A percentile compares a stretch with the other conserved stretches of the same genome.
Evolutionary conservation across 2,797 vertebrate genomes (phyloP).

Genomic region (Petrocephalus sullivani): DNA sequence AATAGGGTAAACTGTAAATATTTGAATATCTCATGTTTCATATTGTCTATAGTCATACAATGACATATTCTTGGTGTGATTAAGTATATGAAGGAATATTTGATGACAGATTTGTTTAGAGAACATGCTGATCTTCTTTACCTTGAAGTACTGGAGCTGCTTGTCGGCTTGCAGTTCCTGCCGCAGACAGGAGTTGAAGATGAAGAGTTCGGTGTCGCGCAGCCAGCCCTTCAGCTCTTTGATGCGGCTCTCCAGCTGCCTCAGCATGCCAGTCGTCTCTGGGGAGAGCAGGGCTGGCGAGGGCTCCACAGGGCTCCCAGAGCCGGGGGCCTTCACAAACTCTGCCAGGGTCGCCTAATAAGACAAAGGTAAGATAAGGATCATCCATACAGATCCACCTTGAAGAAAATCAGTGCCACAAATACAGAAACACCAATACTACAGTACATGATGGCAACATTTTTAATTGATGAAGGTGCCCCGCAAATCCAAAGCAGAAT

Average conservation of each 20-base stretch:
- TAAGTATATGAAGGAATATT: neutral
- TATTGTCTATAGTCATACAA: neutral
- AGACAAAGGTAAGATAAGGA: slow-evolving; percentile 32
- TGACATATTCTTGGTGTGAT: neutral
- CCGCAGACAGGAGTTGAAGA: slow-evolving; percentile 92
- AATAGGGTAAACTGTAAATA: neutral
- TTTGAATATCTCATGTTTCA: neutral
- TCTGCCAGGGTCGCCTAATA: slow-evolving; percentile 77
- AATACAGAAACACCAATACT: neutral
- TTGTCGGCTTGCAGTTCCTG: slow-evolving; percentile 50
- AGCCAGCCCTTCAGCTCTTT: slow-evolving; percentile 96
- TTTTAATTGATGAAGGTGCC: neutral
- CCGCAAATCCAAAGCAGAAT: neutral
- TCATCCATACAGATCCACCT: neutral
- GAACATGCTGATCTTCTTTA: slow-evolving; percentile 20
- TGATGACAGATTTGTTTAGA: neutral
- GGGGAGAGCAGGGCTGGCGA: slow-evolving; percentile 78
- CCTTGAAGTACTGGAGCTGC: slow-evolving; percentile 66
- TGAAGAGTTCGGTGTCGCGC: slow-evolving; percentile 93
- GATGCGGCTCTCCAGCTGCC: slow-evolving; percentile 88
- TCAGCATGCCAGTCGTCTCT: slow-evolving; percentile 80
- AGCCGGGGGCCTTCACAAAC: slow-evolving; percentile 62
- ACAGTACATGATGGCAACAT: neutral
- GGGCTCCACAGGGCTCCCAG: slow-evolving; percentile 54
- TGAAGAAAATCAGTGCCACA: neutral